Evolutionary conservation across 2,888 invertebrate genomes (phyloP).

Genomic region (Eilema sororculum): DNA sequence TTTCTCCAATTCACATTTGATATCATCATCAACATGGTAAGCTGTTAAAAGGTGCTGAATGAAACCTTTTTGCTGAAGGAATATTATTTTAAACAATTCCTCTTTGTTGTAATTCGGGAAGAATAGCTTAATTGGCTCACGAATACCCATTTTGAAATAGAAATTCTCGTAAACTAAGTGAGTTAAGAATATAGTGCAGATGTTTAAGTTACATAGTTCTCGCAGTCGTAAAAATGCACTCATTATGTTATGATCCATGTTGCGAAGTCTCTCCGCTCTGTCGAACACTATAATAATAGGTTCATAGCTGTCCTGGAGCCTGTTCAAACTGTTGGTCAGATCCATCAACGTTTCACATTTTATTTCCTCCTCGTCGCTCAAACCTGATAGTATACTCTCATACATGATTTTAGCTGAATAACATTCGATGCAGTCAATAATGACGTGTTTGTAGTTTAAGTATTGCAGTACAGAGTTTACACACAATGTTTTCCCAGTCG

Average conservation of each 20-base stretch:
- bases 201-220: constrained; percentile 90
- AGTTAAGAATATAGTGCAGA: constrained; percentile 92
- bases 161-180: constrained; percentile 94
- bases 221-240: constrained; percentile 91
- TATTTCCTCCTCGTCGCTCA: constrained; percentile 77
- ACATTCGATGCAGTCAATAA: constrained; percentile 94
- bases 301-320: constrained; percentile 64
- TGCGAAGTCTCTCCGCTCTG: constrained; percentile 92
- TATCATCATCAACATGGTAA: constrained; percentile 61
- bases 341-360: constrained; percentile 91
- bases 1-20: constrained; percentile 69
- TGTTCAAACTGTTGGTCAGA: constrained; percentile 85
- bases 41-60: constrained; percentile 65
- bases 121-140: constrained; percentile 91
- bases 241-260: constrained; percentile 91
- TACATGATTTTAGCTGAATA: constrained; percentile 92
- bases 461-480: constrained; percentile 87
- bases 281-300: constrained; percentile 91
- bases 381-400: constrained; percentile 90
- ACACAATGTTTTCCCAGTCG: constrained; percentile 94
- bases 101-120: constrained; percentile 94
- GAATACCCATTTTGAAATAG: constrained; percentile 89
- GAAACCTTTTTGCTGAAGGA: constrained; percentile 71
- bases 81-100: constrained; percentile 86
- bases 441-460: constrained; percentile 87